phyloP scores from a whole-genome alignment of 2,113 vertebrate species.

The Muntiacus reevesi region DNA sequence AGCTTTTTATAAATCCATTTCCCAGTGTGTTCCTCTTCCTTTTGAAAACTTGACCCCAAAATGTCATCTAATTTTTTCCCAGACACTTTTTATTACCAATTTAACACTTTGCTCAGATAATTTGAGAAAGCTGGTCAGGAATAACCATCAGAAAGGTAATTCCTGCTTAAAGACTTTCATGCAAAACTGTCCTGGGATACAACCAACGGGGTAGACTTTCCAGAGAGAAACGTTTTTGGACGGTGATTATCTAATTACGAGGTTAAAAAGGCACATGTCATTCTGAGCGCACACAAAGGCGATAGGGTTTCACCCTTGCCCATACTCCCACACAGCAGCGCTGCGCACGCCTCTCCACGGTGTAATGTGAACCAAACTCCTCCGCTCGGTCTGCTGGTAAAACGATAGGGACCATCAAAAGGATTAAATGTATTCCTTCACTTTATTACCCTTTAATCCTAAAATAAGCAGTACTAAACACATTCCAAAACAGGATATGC shows the following conservation, averaged over 20 bases:
- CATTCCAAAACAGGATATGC: slow-evolving; percentile 13
- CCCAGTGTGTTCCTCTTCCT: not conserved
- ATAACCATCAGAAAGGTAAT: not conserved
- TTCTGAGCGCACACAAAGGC: not conserved
- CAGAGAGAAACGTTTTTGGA: accelerated
- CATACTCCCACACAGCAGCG: not conserved
- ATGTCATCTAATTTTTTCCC: not conserved
- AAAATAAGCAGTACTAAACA: slow-evolving; percentile 49
- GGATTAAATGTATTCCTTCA: not conserved
- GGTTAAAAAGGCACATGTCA: not conserved
- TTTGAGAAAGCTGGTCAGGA: not conserved
- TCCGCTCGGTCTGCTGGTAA: slow-evolving; percentile 28
- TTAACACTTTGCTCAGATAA: slow-evolving; percentile 45
- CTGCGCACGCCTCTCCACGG: not conserved
- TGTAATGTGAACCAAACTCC: not conserved
- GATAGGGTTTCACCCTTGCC: not conserved
- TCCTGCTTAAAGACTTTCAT: not conserved
- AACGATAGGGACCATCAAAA: slow-evolving; percentile 30
- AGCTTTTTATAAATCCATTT: not conserved
- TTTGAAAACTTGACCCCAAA: slow-evolving; percentile 28
- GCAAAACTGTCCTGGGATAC: not conserved
- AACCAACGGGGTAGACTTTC: accelerated
- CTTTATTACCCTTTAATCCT: slow-evolving; percentile 53
- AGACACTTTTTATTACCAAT: not conserved
- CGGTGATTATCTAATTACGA: slow-evolving; percentile 30